phyloP scores from a whole-genome alignment of 2,888 invertebrate genomes.

The Stenchaetothrips biformis region DNA sequence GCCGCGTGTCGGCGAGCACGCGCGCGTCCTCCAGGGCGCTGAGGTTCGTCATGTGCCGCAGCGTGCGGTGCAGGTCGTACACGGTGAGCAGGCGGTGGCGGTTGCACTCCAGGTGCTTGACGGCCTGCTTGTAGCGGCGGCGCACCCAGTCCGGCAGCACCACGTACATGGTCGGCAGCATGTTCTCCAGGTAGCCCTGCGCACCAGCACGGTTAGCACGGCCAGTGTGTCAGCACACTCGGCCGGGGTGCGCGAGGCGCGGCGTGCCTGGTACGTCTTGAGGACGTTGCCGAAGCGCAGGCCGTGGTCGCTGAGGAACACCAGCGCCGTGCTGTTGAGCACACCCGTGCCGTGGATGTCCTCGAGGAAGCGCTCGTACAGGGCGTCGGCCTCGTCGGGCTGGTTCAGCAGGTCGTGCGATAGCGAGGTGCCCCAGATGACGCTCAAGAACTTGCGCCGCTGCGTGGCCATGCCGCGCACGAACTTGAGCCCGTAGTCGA shows the following conservation, averaged over 20 bases:
- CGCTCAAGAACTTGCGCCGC: conserved; percentile 61
- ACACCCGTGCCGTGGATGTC: conserved; percentile 44
- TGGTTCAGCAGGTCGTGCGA: conserved; percentile 81
- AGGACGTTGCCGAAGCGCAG: conserved; percentile 80
- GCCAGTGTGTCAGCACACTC: conserved; percentile 42
- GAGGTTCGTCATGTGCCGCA: conserved; percentile 61
- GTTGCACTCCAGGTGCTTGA: conserved; percentile 62
- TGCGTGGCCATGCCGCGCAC: conserved; percentile 54
- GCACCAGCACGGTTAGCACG: too few species aligned
- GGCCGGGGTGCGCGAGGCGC: conserved; percentile 71
- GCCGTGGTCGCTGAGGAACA: conserved; percentile 83
- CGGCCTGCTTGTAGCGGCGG: conserved; percentile 56
- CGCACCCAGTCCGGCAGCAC: conserved; percentile 51
- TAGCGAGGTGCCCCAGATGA: conserved; percentile 78
- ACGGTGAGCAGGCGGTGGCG: conserved; percentile 68
- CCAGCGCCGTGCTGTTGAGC: conserved; percentile 62
- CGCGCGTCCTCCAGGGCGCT: conserved; percentile 48
- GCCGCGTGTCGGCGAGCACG: conserved; percentile 34
- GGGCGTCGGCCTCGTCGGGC: conserved; percentile 66
- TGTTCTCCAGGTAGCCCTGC: too few species aligned
- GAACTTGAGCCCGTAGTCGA: conserved; percentile 66
- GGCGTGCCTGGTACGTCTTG: conserved; percentile 76
- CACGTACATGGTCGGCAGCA: too few species aligned
- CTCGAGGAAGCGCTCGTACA: conserved; percentile 54
- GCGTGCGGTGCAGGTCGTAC: conserved; percentile 76